A percentile compares a stretch with the other conserved stretches of the same genome.
phyloP scores from a whole-genome alignment of 2,113 vertebrate species.

The Genyomyrus donnyi region DNA sequence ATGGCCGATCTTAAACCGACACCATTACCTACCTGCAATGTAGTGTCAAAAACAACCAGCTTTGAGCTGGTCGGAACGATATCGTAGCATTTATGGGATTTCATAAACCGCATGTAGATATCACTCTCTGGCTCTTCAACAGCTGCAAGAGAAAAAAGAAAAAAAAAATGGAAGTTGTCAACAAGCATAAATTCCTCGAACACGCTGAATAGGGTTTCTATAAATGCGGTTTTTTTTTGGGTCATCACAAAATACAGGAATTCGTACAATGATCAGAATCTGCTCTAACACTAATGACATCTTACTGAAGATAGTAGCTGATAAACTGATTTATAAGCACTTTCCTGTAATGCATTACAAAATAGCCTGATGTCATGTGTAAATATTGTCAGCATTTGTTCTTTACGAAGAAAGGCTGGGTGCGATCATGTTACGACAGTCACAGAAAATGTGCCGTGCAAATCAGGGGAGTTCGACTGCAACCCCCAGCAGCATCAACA shows the following conservation, averaged over 20 bases:
- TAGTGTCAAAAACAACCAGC: conserved; percentile 97
- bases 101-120: conserved; percentile 97
- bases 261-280: background rate
- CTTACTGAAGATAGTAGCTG: background rate
- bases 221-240: background rate
- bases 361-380: background rate
- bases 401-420: background rate
- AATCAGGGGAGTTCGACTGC: background rate
- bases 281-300: background rate
- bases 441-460: background rate
- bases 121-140: conserved; percentile 87
- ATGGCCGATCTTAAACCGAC: background rate
- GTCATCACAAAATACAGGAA: background rate
- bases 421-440: background rate
- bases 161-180: background rate
- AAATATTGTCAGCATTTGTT: background rate
- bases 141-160: conserved; percentile 56
- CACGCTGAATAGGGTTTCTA: background rate
- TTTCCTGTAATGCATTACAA: background rate
- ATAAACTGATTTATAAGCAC: background rate
- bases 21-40: conserved; percentile 76
- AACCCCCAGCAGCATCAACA: background rate
- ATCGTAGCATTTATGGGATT: conserved; percentile 97
- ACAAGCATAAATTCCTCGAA: background rate
- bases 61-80: conserved; percentile 98